Conservation (phyloP, 2,888 invertebrate species). For the Heliconius hortense region DNA sequence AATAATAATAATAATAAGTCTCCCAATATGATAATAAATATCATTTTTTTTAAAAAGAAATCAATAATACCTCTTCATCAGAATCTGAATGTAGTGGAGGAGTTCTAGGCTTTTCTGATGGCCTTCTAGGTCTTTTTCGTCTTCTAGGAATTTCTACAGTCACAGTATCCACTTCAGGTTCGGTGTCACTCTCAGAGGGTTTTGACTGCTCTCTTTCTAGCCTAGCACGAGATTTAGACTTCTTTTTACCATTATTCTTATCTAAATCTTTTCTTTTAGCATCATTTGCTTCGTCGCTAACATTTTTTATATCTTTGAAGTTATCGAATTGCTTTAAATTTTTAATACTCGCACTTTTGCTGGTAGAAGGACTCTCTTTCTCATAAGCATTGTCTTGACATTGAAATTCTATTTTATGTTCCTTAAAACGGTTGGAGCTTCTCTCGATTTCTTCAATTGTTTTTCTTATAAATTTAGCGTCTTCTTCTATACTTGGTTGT, state of each 20-base stretch:
- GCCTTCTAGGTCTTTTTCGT: conserved; percentile 68
- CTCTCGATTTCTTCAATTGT: conserved; percentile 78
- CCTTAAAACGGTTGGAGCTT: conserved; percentile 64
- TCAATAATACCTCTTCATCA: conserved; percentile 66
- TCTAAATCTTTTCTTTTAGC: conserved; percentile 66
- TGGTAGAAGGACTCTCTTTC: conserved; percentile 53
- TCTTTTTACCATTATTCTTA: conserved; percentile 73
- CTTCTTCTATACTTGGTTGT: conserved; percentile 75
- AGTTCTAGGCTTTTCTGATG: conserved; percentile 73
- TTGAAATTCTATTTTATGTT: conserved; percentile 48
- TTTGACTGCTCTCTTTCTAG: conserved; percentile 77
- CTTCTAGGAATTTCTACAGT: conserved; percentile 78
- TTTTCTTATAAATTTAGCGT: conserved; percentile 73
- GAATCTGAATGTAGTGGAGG: conserved; percentile 76
- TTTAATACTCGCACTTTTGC: conserved; percentile 52
- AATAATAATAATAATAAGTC: background rate
- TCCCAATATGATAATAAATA: background rate
- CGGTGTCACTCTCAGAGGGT: conserved; percentile 77
- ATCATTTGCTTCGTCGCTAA: conserved; percentile 61
- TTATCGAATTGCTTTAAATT: conserved; percentile 51
- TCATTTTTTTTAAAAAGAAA: background rate
- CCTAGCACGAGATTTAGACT: conserved; percentile 72
- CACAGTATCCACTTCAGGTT: conserved; percentile 74
- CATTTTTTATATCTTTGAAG: conserved; percentile 51
- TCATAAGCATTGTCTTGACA: conserved; percentile 40